These are phyloP conservation scores for Archips xylosteana DNA, from an alignment of 2,888 invertebrate species.

Conservation along the genomic window DNA sequence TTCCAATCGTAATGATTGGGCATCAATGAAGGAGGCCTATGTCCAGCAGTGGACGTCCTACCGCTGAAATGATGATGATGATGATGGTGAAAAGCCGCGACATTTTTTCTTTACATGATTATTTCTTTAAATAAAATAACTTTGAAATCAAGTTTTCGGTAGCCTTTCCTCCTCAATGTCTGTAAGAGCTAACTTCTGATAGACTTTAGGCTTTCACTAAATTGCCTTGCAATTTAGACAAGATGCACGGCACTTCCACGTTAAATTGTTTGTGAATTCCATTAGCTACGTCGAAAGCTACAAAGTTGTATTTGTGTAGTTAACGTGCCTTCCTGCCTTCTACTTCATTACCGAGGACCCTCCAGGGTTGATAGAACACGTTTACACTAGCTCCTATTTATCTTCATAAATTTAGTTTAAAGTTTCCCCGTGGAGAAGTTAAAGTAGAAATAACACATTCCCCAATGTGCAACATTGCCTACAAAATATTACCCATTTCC, in stretches of 20 bases:
- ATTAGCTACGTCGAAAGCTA: slow-evolving; percentile 22
- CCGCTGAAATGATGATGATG: no score
- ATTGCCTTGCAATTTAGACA: slow-evolving; percentile 12
- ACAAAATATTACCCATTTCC: no score
- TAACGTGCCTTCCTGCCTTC: slow-evolving; percentile 20
- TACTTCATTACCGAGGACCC: slow-evolving; percentile 14
- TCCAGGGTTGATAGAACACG: slow-evolving; percentile 4
- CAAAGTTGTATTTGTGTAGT: slow-evolving; percentile 3
- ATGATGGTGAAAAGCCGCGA: no score
- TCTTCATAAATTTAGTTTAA: background rate
- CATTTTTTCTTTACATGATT: no score
- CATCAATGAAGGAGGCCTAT: no score
- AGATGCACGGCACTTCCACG: slow-evolving; percentile 13
- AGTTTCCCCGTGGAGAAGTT: background rate
- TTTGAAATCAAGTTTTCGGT: no score
- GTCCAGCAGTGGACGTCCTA: no score
- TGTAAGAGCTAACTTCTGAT: background rate
- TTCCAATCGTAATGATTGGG: no score
- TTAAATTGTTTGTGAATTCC: slow-evolving; percentile 35
- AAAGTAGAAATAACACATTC: background rate
- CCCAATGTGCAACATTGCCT: no score
- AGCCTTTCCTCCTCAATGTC: background rate
- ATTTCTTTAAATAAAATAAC: no score
- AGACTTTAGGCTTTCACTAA: background rate
- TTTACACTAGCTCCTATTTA: background rate